Percentiles rank a stretch among this genome's conserved stretches.
Conservation (phyloP, 2,888 invertebrate species). For the Cephonodes hylas region DNA sequence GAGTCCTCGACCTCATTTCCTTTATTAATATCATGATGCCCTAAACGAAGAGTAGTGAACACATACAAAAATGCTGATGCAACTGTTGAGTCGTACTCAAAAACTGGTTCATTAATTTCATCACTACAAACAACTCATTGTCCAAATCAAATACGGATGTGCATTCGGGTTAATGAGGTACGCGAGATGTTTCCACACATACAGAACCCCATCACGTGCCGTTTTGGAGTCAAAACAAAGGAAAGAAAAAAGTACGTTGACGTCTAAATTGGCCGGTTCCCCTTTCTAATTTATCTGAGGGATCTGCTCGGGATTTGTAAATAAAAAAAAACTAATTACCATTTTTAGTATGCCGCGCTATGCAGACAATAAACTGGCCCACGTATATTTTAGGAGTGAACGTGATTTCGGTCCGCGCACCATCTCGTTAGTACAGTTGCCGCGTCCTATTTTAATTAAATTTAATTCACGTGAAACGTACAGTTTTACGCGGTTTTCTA, state of each 20-base stretch:
- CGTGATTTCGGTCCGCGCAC: slow-evolving; percentile 23
- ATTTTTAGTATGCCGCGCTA: slow-evolving; percentile 29
- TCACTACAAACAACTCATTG: slow-evolving; percentile 1
- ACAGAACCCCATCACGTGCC: slow-evolving; percentile 1
- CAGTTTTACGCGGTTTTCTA: not conserved
- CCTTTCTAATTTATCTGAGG: slow-evolving; percentile 17
- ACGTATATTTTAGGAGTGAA: slow-evolving; percentile 29
- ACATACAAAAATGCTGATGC: not conserved
- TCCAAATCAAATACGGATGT: slow-evolving; percentile 4
- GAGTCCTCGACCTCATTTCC: no score
- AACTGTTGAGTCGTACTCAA: not conserved
- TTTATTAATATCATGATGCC: not conserved
- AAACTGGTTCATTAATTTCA: not conserved
- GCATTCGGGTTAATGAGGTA: slow-evolving; percentile 7
- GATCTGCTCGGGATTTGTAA: slow-evolving; percentile 28
- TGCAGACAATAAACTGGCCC: slow-evolving; percentile 21
- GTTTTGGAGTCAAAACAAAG: slow-evolving; percentile 3
- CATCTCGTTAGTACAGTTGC: slow-evolving; percentile 29
- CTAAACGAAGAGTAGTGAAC: not conserved
- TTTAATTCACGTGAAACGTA: not conserved
- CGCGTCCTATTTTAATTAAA: slow-evolving; percentile 25
- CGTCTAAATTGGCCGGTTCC: slow-evolving; percentile 12
- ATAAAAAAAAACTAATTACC: slow-evolving; percentile 26
- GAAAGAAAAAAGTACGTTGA: not conserved
- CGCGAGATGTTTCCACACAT: slow-evolving; percentile 1